Conservation (phyloP, 2,888 invertebrate genomes). For the Polydrusus cervinus region DNA sequence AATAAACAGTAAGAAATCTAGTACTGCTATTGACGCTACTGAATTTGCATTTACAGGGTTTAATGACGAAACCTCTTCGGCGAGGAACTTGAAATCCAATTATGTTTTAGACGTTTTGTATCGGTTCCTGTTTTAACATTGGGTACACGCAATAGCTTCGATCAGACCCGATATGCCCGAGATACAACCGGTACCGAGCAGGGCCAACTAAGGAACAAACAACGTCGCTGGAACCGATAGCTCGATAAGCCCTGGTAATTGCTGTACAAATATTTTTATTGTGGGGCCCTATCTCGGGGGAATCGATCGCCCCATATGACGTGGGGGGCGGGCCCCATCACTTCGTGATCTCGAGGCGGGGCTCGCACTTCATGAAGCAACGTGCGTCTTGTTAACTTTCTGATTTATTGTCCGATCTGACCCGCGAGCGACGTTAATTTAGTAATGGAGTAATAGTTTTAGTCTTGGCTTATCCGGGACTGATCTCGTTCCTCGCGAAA, state of each 20-base stretch:
- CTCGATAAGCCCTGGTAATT: slow-evolving; percentile 61
- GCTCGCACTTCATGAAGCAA: slow-evolving; percentile 69
- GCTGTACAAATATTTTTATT: slow-evolving; percentile 71
- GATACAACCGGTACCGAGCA: slow-evolving; percentile 34
- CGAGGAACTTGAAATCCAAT: neutral
- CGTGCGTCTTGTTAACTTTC: slow-evolving; percentile 71
- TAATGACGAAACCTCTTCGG: too few species aligned
- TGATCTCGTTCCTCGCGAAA: slow-evolving; percentile 48
- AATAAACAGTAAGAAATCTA: too few species aligned
- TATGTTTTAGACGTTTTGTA: slow-evolving; percentile 3
- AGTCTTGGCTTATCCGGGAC: slow-evolving; percentile 42
- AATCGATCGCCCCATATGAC: slow-evolving; percentile 68
- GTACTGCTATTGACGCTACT: too few species aligned
- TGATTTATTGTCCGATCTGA: slow-evolving; percentile 67
- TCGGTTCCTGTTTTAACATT: slow-evolving; percentile 7
- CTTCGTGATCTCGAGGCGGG: slow-evolving; percentile 70
- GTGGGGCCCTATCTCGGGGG: slow-evolving; percentile 61
- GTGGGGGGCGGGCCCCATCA: slow-evolving; percentile 67
- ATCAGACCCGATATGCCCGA: slow-evolving; percentile 26
- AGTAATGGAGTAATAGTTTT: slow-evolving; percentile 55
- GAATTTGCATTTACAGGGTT: too few species aligned
- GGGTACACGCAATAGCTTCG: slow-evolving; percentile 32
- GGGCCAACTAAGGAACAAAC: slow-evolving; percentile 41
- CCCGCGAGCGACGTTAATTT: slow-evolving; percentile 53
- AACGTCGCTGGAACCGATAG: slow-evolving; percentile 38